These are phyloP conservation scores for Typhlichthys eigenmanni DNA, from an alignment of 2,797 vertebrate genomes.

Conservation along the genomic window DNA sequence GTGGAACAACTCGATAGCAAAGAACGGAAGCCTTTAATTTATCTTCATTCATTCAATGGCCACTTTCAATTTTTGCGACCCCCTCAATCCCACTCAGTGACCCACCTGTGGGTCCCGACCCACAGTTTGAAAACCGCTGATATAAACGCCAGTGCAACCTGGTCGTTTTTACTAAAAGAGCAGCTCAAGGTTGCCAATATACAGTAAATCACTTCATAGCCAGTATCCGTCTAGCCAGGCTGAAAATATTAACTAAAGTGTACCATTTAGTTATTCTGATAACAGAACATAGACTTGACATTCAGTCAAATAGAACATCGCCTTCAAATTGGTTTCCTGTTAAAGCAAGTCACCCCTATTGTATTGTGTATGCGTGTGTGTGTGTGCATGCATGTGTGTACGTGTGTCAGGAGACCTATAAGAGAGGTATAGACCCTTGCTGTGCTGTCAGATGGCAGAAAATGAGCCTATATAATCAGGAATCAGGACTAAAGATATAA, in stretches of 20 bases:
- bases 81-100: no score
- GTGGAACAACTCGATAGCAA: no score
- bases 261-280: not conserved
- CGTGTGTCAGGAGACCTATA: not conserved
- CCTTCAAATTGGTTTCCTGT: conserved; percentile 8
- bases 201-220: conserved; percentile 12
- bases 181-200: conserved; percentile 15
- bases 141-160: conserved; percentile 22
- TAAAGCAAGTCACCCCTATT: conserved; percentile 8
- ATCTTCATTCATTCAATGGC: no score
- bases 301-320: not conserved
- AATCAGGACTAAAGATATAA: no score
- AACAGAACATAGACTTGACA: not conserved
- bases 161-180: conserved; percentile 16
- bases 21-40: no score
- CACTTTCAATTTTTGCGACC: no score
- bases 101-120: no score
- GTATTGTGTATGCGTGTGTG: not conserved
- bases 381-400: not conserved
- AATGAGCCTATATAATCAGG: not conserved
- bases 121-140: no score
- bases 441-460: conserved; percentile 10
- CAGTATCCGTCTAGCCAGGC: not conserved
- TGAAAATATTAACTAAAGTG: not conserved
- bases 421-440: conserved; percentile 1